Conservation (phyloP, 2,113 vertebrate species). For the Elaphurus davidianus region DNA sequence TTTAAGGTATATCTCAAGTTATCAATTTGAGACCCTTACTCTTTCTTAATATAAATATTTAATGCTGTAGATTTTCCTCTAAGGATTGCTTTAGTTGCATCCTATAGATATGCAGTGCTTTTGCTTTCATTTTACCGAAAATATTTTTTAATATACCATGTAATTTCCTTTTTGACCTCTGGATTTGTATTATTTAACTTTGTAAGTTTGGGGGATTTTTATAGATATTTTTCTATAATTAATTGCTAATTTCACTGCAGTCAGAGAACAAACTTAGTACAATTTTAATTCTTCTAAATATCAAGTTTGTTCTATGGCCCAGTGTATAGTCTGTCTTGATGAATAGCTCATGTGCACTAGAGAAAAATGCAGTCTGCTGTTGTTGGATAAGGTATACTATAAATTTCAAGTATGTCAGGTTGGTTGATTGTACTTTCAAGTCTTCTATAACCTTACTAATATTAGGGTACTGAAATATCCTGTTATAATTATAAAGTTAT, state of each 20-base stretch:
- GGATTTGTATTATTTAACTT: neutral
- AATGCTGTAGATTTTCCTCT: constrained; percentile 4
- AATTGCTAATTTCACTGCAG: neutral
- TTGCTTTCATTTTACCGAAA: neutral
- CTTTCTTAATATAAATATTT: neutral
- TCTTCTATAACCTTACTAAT: neutral
- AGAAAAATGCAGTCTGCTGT: neutral
- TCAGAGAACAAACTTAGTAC: neutral
- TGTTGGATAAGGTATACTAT: neutral
- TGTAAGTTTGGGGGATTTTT: neutral
- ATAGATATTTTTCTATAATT: neutral
- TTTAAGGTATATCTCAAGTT: neutral
- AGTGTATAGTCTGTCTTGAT: neutral
- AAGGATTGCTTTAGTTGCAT: neutral
- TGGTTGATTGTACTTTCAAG: neutral
- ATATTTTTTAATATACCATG: neutral
- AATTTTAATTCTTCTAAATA: neutral
- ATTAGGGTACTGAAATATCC: neutral
- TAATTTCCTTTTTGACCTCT: neutral
- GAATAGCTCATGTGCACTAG: neutral
- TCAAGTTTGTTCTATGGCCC: neutral
- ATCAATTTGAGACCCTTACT: neutral
- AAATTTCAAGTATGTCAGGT: neutral
- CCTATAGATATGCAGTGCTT: neutral
- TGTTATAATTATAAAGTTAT: neutral